phyloP scores from a whole-genome alignment of 53 echinoderm and acorn worm genomes.

The Zoroaster sp. region DNA sequence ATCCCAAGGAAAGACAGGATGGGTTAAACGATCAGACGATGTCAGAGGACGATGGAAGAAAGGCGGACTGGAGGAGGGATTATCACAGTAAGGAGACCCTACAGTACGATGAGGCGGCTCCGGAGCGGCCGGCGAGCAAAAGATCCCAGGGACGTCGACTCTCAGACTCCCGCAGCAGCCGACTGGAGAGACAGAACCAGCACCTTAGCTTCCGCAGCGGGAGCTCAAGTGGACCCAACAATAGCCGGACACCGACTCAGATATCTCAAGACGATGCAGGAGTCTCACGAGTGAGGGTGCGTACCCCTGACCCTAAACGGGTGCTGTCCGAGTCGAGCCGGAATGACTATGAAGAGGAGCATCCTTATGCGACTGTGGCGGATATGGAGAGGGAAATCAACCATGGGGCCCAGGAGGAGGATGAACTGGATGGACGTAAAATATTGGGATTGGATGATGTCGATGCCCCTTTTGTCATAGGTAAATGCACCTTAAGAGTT shows the following conservation, averaged over 20 bases:
- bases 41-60: slow-evolving; percentile 8
- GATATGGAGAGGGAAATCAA: background rate
- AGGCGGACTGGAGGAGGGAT: background rate
- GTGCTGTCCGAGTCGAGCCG: background rate
- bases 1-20: background rate
- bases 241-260: background rate
- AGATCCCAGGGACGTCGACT: slow-evolving; percentile 3
- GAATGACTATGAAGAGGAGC: slow-evolving; percentile 5
- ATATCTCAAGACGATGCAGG: background rate
- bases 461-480: slow-evolving; percentile 56
- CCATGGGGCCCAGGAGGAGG: background rate
- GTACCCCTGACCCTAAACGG: background rate
- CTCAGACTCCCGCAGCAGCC: slow-evolving; percentile 19
- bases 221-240: slow-evolving; percentile 7
- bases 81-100: slow-evolving; percentile 33
- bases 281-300: background rate
- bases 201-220: slow-evolving; percentile 38
- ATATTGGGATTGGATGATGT: slow-evolving; percentile 56
- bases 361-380: slow-evolving; percentile 43
- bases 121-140: background rate
- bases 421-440: slow-evolving; percentile 13
- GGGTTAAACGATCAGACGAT: background rate
- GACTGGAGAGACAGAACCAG: slow-evolving; percentile 30
- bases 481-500: slow-evolving; percentile 60
- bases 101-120: background rate